Percentiles rank a stretch among this genome's conserved stretches.
These are phyloP conservation scores for Caenorhabditis plicata DNA, from an alignment of 2,888 invertebrate genomes.

Conservation along the genomic window DNA sequence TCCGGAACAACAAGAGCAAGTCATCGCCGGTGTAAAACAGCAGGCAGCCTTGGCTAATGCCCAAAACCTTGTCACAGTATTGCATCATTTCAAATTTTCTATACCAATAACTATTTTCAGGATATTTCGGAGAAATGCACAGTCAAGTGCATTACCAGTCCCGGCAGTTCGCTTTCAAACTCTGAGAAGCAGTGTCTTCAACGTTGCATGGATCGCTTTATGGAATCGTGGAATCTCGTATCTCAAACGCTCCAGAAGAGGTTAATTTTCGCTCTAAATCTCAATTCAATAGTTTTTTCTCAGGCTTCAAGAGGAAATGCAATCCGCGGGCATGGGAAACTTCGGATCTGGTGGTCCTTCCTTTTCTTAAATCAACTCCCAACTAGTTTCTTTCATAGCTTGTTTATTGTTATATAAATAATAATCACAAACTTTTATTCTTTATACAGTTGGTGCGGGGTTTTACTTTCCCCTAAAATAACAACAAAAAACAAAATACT, in stretches of 20 bases:
- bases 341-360: slow-evolving; percentile 31
- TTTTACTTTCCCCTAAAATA: too few relatives aligned
- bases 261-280: neutral
- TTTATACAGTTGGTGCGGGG: too few relatives aligned
- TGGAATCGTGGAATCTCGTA: slow-evolving; percentile 92
- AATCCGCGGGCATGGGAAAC: slow-evolving; percentile 15
- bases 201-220: slow-evolving; percentile 74
- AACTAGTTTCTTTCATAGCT: slow-evolving; percentile 7
- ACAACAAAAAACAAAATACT: too few relatives aligned
- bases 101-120: slow-evolving; percentile 24
- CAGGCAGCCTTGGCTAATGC: slow-evolving; percentile 61
- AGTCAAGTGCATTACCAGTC: slow-evolving; percentile 59
- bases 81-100: slow-evolving; percentile 4
- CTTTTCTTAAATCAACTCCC: slow-evolving; percentile 25
- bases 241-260: slow-evolving; percentile 84
- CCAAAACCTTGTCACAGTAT: slow-evolving; percentile 59
- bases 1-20: slow-evolving; percentile 60
- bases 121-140: slow-evolving; percentile 63
- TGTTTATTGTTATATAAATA: slow-evolving; percentile 1
- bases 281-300: slow-evolving; percentile 7
- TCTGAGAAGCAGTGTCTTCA: slow-evolving; percentile 60
- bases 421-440: too few relatives aligned
- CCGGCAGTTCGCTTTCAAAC: slow-evolving; percentile 52
- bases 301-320: slow-evolving; percentile 40
- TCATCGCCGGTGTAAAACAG: slow-evolving; percentile 57